Base-by-base conservation (phyloP, 2,113 vertebrate species). In the Prochilodus magdalenae region DNA sequence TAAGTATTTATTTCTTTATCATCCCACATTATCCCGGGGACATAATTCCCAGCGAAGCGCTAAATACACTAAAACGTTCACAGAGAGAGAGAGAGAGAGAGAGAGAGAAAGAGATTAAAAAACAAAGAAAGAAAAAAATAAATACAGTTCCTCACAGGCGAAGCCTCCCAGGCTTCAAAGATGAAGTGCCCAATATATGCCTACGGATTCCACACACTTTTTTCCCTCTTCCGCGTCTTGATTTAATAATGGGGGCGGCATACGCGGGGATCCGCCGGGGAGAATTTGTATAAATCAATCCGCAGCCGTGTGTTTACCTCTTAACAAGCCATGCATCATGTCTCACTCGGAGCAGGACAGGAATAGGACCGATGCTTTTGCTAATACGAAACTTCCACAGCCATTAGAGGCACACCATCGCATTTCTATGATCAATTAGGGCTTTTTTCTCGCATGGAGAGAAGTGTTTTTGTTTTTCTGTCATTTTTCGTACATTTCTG, bases 241-340 rank as follows among this genome's bases (percentile, higher is more conserved):
- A 83, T 87, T 88, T 87, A 87, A 87, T 91, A 84, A 89, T 84
- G 65, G 72, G 82, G 62, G 63, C 26, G 65, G 69, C 74, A 84
- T 83, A 83, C 66, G 62, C 40, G 16, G 70, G 78, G 63, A 66
- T 79, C 81, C 57, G 78, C 79, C 80, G 80, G 77, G 79, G 67
- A 87, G 77, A 88, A 84, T 84, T 75, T 82, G 71, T 86, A 86
- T 82, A 86, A 88, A 90, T 90, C 86, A 88, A 88, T 87, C 83
- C 36, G 57, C 18, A 53, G 73, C 83, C 79, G 79, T 75, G 59
- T 69, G 84, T 86, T 88, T 86, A 85, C 76, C 83, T 80, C 82
- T 88, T 87, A 88, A 87, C 85, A 83, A 88, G 86, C 86, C 85
- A 85, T 87, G 82, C 67, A 81, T 87, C 86, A 88, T 63, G 49